Base-by-base conservation (phyloP, 2,113 vertebrate genomes). In the Craseonycteris thonglongyai region DNA sequence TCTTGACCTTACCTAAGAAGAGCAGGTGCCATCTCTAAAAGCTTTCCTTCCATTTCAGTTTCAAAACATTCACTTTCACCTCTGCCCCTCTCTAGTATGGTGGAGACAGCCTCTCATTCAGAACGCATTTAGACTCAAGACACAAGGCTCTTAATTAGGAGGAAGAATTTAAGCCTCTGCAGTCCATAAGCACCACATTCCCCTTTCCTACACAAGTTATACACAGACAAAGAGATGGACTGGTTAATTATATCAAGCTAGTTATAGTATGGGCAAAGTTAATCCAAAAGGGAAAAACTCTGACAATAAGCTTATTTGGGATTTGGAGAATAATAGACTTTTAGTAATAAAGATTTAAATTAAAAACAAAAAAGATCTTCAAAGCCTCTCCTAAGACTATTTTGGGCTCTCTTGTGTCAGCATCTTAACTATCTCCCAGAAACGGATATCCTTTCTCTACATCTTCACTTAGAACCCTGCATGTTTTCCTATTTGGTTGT, bases 261-360 rank as follows among this genome's bases (percentile, higher is more conserved):
- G 26, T 92, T 68, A 54, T 75, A 91, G 72, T 21, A 68, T 76
- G 54, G 65, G 30, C 65, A 83, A 42, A 90, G 16, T 87, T 92
- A 93, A 92, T 26, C 59, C 65, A 66, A 13, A 88, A 76, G 35
- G 30, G 42, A 65, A 54, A 81, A 88, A 90, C 24, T 71, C 35
- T 69, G 59, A 54, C 22, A 68, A 93, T 93, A 54, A 65, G 56
- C 66, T 91, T 89, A 82, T 22, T 82, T 16, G 26, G 7, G 58
- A 81, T 63, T 78, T 91, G 61, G 79, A 85, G 54, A 83, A 45
- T 63, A 93, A 82, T 88, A 78, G 33, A 49, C 35, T 74, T 54
- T 83, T 92, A 90, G 51, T 65, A 88, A 88, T 78, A 88, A 92
- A 90, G 40, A 84, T 79, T 95, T 94, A 94, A 83, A 71, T 82